Conservation (phyloP, 2,888 invertebrate genomes). For the Harpagoxenus sublaevis region DNA sequence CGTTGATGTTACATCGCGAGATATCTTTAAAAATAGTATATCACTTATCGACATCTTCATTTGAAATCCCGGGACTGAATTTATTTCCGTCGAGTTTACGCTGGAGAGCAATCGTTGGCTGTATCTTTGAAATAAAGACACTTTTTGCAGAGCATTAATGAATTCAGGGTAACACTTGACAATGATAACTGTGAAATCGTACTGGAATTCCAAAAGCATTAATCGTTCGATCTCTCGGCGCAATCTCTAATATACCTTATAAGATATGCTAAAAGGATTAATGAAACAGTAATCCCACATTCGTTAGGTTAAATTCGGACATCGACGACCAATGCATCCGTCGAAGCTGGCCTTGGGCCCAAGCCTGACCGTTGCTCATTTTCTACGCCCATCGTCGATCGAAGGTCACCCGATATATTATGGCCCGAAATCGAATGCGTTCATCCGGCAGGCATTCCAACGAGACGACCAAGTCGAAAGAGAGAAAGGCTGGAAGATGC, state of each 20-base stretch:
- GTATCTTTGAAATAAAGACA: neutral
- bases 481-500: slow-evolving; percentile 67
- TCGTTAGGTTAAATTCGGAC: slow-evolving; percentile 66
- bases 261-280: slow-evolving; percentile 34
- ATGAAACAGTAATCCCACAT: slow-evolving; percentile 43
- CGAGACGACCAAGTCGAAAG: slow-evolving; percentile 74
- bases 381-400: slow-evolving; percentile 76
- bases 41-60: neutral
- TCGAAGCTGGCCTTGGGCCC: slow-evolving; percentile 66
- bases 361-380: slow-evolving; percentile 59
- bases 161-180: neutral
- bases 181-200: slow-evolving; percentile 22
- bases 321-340: slow-evolving; percentile 65
- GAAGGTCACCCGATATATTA: slow-evolving; percentile 79
- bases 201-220: neutral
- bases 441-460: slow-evolving; percentile 83
- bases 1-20: slow-evolving; percentile 16
- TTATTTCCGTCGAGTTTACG: neutral
- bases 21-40: neutral
- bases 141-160: neutral
- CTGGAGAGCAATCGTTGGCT: neutral
- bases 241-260: slow-evolving; percentile 26
- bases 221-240: slow-evolving; percentile 1
- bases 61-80: neutral
- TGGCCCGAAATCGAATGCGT: slow-evolving; percentile 82